These are phyloP conservation scores for Chiridota heheva DNA, from an alignment of 35 echinoderm and acorn worm species.

Conservation along the genomic window DNA sequence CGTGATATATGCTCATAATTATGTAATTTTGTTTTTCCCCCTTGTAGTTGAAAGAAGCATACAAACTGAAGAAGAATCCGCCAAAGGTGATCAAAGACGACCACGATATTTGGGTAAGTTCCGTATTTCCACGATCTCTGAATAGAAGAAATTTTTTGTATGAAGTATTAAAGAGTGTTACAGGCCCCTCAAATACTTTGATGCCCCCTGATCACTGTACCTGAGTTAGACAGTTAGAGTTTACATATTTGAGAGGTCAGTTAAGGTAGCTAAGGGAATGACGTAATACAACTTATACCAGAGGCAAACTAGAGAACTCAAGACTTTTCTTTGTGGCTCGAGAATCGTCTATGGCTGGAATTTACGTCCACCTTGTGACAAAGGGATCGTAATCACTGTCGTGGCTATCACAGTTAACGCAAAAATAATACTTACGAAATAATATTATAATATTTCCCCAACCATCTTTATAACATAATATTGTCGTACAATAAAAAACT, in stretches of 20 bases:
- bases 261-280: not conserved
- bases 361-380: too few relatives aligned
- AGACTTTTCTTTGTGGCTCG: too few relatives aligned
- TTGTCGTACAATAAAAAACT: too few relatives aligned
- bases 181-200: not conserved
- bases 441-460: too few relatives aligned
- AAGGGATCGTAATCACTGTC: too few relatives aligned
- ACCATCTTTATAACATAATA: too few relatives aligned
- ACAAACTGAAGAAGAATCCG: constrained; percentile 34
- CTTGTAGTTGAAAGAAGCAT: constrained; percentile 19
- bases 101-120: constrained; percentile 36
- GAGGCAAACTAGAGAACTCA: too few relatives aligned
- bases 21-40: not conserved
- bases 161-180: not conserved
- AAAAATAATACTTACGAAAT: too few relatives aligned
- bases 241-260: not conserved
- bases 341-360: too few relatives aligned
- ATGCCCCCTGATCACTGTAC: not conserved
- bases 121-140: not conserved
- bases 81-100: constrained; percentile 22
- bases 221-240: not conserved
- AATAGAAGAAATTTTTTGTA: not conserved
- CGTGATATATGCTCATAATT: not conserved
- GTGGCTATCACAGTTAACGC: too few relatives aligned
- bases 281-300: too few relatives aligned